These are phyloP conservation scores for Pseudotriccus pelzelni DNA, from an alignment of 2,797 vertebrate species.

Conservation along the genomic window DNA sequence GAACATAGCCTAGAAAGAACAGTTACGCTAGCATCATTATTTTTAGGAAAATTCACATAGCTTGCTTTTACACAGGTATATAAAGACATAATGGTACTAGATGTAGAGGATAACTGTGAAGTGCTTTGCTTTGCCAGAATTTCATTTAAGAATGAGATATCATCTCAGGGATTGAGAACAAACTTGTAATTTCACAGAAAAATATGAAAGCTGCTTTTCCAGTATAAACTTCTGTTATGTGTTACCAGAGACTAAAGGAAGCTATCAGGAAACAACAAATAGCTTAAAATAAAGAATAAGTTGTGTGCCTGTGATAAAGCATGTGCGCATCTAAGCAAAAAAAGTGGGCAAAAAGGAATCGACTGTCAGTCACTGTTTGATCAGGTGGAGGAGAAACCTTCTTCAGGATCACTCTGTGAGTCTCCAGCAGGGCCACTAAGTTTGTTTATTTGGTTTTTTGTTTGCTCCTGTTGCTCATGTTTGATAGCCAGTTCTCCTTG, in stretches of 20 bases:
- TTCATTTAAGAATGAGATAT: background rate
- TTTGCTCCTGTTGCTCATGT: background rate
- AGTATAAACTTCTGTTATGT: background rate
- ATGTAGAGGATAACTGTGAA: background rate
- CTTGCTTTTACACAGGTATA: slow-evolving; percentile 10
- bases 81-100: background rate
- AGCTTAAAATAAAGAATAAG: background rate
- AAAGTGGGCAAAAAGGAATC: background rate
- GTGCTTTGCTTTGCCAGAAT: background rate
- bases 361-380: background rate
- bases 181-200: background rate
- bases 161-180: background rate
- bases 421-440: background rate
- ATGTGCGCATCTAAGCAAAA: background rate
- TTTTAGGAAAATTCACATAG: slow-evolving; percentile 17
- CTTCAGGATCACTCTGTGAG: background rate
- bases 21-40: background rate
- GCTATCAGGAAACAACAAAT: background rate
- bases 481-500: background rate
- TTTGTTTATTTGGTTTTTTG: too few relatives aligned
- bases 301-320: background rate
- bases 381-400: background rate
- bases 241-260: background rate
- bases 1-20: background rate
- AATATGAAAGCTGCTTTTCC: background rate